These are phyloP conservation scores for Epinephelus awoara DNA, from an alignment of 2,797 vertebrate species.

Conservation along the genomic window DNA sequence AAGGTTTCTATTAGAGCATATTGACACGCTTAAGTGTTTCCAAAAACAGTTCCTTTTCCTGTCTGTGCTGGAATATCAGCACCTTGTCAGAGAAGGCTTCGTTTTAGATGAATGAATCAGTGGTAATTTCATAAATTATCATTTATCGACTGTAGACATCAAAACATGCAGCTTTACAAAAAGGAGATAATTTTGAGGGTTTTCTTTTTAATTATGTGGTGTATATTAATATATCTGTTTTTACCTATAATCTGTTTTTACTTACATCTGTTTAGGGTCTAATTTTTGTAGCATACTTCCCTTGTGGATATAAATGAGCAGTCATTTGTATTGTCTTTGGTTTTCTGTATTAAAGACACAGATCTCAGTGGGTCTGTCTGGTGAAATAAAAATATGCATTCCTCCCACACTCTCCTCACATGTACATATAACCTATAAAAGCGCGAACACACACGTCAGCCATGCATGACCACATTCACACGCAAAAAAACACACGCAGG, in stretches of 20 bases:
- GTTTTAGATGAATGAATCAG: background rate
- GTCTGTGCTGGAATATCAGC: too few relatives aligned
- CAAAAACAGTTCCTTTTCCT: too few relatives aligned
- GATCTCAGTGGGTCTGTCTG: background rate
- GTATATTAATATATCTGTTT: too few relatives aligned
- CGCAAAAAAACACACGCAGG: constrained; percentile 55
- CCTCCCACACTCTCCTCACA: background rate
- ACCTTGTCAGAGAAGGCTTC: too few relatives aligned
- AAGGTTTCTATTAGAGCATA: too few relatives aligned
- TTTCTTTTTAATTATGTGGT: background rate
- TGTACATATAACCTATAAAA: constrained; percentile 41
- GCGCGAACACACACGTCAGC: constrained; percentile 27
- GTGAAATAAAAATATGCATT: background rate
- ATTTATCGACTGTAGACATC: background rate
- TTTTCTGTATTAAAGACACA: background rate
- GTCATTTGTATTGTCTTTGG: background rate
- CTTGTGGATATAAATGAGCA: background rate
- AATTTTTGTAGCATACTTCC: background rate
- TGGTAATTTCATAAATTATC: background rate
- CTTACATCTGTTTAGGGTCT: too few relatives aligned
- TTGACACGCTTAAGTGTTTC: too few relatives aligned
- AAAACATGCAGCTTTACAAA: background rate
- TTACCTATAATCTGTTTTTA: background rate
- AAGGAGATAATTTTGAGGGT: background rate
- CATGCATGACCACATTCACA: constrained; percentile 58